Conservation (phyloP, 1,140 invertebrate species). For the Phenacoccus solenopsis region DNA sequence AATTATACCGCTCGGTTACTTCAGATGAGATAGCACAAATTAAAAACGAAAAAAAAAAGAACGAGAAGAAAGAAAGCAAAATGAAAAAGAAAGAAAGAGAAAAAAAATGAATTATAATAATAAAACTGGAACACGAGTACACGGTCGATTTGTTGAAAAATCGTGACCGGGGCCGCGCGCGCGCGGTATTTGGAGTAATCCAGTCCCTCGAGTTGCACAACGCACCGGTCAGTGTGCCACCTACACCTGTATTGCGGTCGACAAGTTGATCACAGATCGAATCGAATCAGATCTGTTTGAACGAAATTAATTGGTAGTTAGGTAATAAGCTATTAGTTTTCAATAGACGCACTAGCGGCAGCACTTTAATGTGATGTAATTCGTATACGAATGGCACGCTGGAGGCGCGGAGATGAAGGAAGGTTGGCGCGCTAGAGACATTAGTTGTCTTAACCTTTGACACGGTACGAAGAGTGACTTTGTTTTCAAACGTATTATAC, state of each 20-base stretch:
- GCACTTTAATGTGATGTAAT: conserved; percentile 11
- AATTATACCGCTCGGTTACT: not conserved
- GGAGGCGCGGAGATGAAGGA: too few species aligned
- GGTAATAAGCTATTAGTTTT: conserved; percentile 18
- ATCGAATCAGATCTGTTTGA: conserved; percentile 14
- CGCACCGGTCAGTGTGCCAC: conserved; percentile 14
- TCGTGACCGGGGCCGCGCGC: conserved; percentile 1
- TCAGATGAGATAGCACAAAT: conserved; percentile 1
- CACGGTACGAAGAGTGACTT: not conserved
- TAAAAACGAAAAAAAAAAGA: not conserved
- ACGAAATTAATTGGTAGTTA: conserved; percentile 17
- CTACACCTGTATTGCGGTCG: conserved; percentile 16
- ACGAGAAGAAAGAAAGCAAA: too few species aligned
- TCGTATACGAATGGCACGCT: not conserved
- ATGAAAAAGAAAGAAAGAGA: not conserved
- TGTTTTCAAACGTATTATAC: not conserved
- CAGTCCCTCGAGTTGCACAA: conserved; percentile 6
- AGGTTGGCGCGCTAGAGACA: not conserved
- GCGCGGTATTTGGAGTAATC: conserved; percentile 13
- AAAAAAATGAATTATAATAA: conserved; percentile 7
- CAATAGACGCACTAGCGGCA: conserved; percentile 5
- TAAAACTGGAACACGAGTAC: conserved; percentile 13
- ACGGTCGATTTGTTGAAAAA: conserved; percentile 16
- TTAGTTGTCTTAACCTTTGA: conserved; percentile 15
- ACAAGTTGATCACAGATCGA: conserved; percentile 13